Percentiles rank a stretch among this genome's conserved stretches.
These are phyloP conservation scores for Tachina grossa DNA, from an alignment of 2,888 invertebrate species.

Conservation along the genomic window DNA sequence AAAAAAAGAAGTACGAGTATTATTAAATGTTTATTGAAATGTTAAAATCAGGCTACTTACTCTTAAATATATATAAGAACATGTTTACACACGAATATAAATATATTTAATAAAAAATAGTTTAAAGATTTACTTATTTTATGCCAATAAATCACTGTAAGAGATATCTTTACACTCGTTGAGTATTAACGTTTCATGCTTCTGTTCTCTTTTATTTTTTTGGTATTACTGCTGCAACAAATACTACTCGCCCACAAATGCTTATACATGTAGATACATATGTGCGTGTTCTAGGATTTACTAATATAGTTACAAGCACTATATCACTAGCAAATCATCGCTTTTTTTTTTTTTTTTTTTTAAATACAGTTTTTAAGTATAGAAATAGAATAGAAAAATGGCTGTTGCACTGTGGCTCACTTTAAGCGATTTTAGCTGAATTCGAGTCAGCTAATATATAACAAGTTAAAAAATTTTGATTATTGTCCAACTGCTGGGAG, in stretches of 20 bases:
- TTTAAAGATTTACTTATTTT: constrained; percentile 51
- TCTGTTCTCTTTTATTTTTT: constrained; percentile 10
- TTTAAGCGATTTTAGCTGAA: not conserved
- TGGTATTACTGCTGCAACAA: no score
- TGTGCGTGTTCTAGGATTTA: not conserved
- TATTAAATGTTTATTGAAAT: constrained; percentile 48
- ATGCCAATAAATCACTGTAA: constrained; percentile 60
- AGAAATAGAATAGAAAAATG: not conserved
- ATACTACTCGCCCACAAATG: not conserved
- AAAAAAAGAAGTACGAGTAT: not conserved
- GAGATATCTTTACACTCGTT: constrained; percentile 53
- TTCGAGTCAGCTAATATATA: no score
- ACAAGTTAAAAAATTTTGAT: no score
- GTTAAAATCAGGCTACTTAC: constrained; percentile 7
- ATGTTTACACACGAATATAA: not conserved
- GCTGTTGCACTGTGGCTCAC: constrained; percentile 3
- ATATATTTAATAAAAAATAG: constrained; percentile 27
- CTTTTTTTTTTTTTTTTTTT: constrained; percentile 10
- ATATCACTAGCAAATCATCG: constrained; percentile 36
- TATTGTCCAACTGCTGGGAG: no score
- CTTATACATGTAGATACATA: not conserved
- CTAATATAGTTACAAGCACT: constrained; percentile 9
- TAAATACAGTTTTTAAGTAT: constrained; percentile 5
- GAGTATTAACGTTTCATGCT: constrained; percentile 51
- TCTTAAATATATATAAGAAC: not conserved